A percentile compares a stretch with the other conserved stretches of the same genome.
Evolutionary conservation across 2,113 vertebrate genomes (phyloP).

Genomic region (Nyctibius bracteatus): DNA sequence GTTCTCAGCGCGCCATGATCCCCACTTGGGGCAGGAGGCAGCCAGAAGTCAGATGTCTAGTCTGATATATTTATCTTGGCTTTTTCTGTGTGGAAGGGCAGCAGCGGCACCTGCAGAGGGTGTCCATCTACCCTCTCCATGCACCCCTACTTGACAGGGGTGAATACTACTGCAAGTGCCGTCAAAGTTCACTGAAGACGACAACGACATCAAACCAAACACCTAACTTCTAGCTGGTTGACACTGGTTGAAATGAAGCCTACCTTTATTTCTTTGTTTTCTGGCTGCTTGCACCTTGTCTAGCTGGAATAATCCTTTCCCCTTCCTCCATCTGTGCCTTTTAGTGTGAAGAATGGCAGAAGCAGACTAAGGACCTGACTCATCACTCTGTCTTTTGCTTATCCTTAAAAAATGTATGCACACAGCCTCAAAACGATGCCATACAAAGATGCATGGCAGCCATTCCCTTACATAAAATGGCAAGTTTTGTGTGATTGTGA

Average conservation of each 20-base stretch:
- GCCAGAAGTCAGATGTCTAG: neutral
- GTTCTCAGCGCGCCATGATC: rapidly evolving
- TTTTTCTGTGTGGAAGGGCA: neutral
- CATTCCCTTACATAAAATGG: neutral
- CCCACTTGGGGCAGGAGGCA: neutral
- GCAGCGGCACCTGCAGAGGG: neutral
- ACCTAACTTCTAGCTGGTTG: neutral
- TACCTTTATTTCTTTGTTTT: neutral
- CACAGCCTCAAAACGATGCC: neutral
- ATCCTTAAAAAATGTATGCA: neutral
- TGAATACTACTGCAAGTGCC: neutral
- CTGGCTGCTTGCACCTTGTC: neutral
- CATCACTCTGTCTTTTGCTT: neutral
- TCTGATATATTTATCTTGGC: neutral
- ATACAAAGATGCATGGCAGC: neutral
- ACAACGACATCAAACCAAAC: neutral
- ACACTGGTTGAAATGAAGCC: neutral
- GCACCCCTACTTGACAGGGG: neutral
- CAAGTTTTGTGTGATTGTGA: neutral
- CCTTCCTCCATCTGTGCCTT: neutral
- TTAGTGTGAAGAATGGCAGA: neutral
- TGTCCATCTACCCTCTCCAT: neutral
- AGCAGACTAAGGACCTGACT: neutral
- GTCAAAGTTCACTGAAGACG: neutral
- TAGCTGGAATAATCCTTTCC: neutral